Evolutionary conservation across 2,888 invertebrate genomes (phyloP).

Genomic region (Stenichneumon culpator): DNA sequence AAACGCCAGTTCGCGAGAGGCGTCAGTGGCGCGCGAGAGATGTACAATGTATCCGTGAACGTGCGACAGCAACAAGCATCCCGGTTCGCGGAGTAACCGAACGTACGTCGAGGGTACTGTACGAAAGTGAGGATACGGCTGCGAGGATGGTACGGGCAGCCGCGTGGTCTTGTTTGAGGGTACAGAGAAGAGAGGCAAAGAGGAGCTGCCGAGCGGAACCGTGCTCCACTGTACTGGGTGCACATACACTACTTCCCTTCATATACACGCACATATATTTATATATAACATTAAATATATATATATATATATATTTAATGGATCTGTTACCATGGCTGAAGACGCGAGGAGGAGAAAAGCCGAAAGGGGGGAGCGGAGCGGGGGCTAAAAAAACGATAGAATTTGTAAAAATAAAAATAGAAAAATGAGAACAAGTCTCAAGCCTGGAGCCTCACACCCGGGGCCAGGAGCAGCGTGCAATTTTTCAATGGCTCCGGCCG

Average conservation of each 20-base stretch:
- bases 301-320: conserved; percentile 28
- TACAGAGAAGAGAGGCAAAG: conserved; percentile 19
- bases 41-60: conserved; percentile 9
- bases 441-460: conserved; percentile 74
- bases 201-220: conserved; percentile 44
- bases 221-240: conserved; percentile 16
- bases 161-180: conserved; percentile 55
- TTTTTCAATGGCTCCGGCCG: conserved; percentile 84
- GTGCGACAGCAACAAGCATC: conserved; percentile 48
- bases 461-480: conserved; percentile 76
- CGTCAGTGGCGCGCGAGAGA: conserved; percentile 17
- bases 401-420: conserved; percentile 49
- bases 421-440: conserved; percentile 77
- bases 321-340: conserved; percentile 37
- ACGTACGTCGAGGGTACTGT: conserved; percentile 25
- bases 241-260: conserved; percentile 30
- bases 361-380: conserved; percentile 41
- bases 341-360: conserved; percentile 44
- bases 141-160: conserved; percentile 24
- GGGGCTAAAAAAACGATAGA: conserved; percentile 54
- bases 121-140: conserved; percentile 25
- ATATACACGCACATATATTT: too few species aligned
- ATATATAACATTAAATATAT: too few species aligned
- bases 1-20: conserved; percentile 49
- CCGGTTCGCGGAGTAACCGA: conserved; percentile 43